A percentile compares a stretch with the other conserved stretches of the same genome.
Conservation (phyloP, 2,113 vertebrate species). For the Megaceryle maxima region DNA sequence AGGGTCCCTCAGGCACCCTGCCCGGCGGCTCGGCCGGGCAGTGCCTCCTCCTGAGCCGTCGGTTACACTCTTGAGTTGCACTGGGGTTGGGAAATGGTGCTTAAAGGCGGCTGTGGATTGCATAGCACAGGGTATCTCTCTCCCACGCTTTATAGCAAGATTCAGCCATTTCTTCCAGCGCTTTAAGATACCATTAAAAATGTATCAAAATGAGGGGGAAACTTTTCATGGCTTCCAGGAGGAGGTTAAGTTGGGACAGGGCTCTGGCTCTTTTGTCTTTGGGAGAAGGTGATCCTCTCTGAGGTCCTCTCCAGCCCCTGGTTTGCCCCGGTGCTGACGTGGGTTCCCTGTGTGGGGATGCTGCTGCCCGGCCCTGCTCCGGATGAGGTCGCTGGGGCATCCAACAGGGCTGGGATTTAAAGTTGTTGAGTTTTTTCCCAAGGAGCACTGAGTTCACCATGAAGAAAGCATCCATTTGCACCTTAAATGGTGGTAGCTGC, state of each 20-base stretch:
- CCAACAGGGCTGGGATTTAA: accelerated
- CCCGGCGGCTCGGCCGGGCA: not conserved
- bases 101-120: accelerated
- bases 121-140: accelerated
- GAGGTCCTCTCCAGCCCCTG: too few species aligned
- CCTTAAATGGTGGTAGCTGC: not conserved
- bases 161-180: not conserved
- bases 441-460: accelerated
- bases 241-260: accelerated
- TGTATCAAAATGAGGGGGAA: accelerated
- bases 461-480: not conserved
- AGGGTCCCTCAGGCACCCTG: not conserved
- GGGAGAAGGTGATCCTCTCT: not conserved
- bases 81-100: not conserved
- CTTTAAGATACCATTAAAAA: not conserved
- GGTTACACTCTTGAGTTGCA: accelerated
- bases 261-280: accelerated
- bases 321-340: accelerated
- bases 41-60: not conserved
- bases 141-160: accelerated
- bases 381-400: accelerated
- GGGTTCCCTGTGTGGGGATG: accelerated
- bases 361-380: accelerated
- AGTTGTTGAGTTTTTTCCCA: accelerated
- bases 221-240: accelerated